Evolutionary conservation across 1,140 invertebrate genomes (phyloP), one percentile per base, ranked within the genome.

Genomic region (Apis cerana): DNA sequence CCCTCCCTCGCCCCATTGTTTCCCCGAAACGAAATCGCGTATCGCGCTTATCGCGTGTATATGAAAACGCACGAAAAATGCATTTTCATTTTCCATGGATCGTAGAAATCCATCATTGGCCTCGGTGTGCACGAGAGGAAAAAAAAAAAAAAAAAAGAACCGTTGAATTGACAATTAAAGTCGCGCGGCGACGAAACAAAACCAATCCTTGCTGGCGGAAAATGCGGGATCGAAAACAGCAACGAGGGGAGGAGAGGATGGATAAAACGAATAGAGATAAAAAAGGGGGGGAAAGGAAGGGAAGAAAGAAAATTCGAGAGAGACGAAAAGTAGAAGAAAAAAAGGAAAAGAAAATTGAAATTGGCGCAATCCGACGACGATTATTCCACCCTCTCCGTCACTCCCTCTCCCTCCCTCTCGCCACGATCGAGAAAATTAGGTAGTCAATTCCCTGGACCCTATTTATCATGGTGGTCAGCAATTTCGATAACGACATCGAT

Each of bases 401-500:
- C 59, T n/a, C 59, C 21, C 59, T 21, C 59, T 62, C 59, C 12
- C n/a, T 13, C 13, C 2, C 61, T 64, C 21, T 27, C 61, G 27
- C 5, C 52, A 59, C 43, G 59, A 23, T 33, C 56, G 52, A 52
- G 64, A 82, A 75, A 82, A 80, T 72, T 33, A 71, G 71, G 64
- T 23, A 54, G 54, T 10, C 77, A 50, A 50, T 62, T 69, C 52
- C 56, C 54, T 64, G 68, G 71, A 71, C 79, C 50, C 67, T 72
- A 82, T 84, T 84, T 64, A 50, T 82, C 79, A 81, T 54, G 72
- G 52, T 56, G 75, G 68, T 74, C 56, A 52, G 68, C 64, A 52
- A 86, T 76, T 77, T 56, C 72, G 67, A 82, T 72, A 86, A 77
- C 68, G 83, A 85, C 50, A 27, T 67, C 79, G 76, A 78, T 69